These are phyloP conservation scores for Pagrus major DNA, from an alignment of 2,113 vertebrate genomes.

Conservation along the genomic window DNA sequence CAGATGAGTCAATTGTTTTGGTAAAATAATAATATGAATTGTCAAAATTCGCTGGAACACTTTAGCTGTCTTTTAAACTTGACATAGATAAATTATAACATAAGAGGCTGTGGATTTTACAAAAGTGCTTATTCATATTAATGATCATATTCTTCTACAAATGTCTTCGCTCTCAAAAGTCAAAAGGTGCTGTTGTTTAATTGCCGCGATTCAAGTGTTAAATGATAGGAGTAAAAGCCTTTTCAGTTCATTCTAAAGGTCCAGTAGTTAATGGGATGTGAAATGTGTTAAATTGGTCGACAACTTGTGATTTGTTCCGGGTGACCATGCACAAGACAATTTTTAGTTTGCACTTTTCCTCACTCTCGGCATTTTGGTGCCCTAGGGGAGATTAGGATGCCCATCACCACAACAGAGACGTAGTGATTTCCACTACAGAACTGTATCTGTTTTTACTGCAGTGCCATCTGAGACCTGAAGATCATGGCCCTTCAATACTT, in stretches of 20 bases:
- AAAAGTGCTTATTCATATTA: neutral
- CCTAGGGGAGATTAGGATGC: too few species aligned
- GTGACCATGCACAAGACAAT: neutral
- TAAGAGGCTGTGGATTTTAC: neutral
- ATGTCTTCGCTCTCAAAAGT: neutral
- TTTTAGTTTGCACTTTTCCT: neutral
- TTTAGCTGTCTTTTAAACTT: neutral
- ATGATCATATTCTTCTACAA: neutral
- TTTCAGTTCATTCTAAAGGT: conserved; percentile 3
- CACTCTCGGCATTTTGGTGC: too few species aligned
- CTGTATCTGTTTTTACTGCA: too few species aligned
- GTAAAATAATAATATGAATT: neutral
- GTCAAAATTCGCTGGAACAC: neutral
- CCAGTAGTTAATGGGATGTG: neutral
- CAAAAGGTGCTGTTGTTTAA: neutral
- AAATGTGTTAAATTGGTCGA: neutral
- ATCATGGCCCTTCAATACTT: too few species aligned
- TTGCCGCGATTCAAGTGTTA: neutral
- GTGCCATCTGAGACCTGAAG: too few species aligned
- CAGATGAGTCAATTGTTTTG: neutral
- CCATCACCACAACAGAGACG: too few species aligned
- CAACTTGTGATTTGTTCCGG: neutral
- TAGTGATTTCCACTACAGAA: too few species aligned
- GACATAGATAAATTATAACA: neutral
- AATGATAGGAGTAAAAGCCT: neutral